Percentiles rank a stretch among this genome's conserved stretches.
Conservation (phyloP, 1,140 invertebrate species). For the Proctacanthus coquilletti region DNA sequence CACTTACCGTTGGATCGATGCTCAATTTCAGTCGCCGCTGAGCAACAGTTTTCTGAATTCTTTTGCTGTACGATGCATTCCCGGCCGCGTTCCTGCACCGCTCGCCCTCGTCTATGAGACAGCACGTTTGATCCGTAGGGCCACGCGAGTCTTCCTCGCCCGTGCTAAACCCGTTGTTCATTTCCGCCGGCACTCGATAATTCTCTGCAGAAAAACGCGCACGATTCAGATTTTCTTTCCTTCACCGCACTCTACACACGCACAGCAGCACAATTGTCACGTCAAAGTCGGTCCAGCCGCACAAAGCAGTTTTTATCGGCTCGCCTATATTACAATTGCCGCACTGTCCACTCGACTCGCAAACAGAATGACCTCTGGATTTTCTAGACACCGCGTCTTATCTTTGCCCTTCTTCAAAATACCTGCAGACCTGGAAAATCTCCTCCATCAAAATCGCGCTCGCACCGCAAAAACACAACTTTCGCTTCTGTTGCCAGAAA, state of each 20-base stretch:
- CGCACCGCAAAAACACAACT: too few relatives aligned
- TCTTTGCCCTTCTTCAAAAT: background rate
- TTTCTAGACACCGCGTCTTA: background rate
- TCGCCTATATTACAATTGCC: too few relatives aligned
- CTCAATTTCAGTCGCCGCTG: slow-evolving; percentile 79
- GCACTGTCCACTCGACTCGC: too few relatives aligned
- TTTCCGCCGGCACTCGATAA: slow-evolving; percentile 27
- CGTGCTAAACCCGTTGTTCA: slow-evolving; percentile 74
- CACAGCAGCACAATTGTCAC: too few relatives aligned
- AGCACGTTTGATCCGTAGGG: slow-evolving; percentile 77
- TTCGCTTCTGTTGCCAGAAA: too few relatives aligned
- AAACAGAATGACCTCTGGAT: too few relatives aligned
- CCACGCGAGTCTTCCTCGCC: slow-evolving; percentile 77
- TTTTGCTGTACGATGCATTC: slow-evolving; percentile 92
- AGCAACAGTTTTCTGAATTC: slow-evolving; percentile 91
- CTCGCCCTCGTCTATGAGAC: slow-evolving; percentile 77
- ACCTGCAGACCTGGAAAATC: too few relatives aligned
- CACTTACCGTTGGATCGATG: slow-evolving; percentile 65
- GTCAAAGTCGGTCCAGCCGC: too few relatives aligned
- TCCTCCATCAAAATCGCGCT: too few relatives aligned
- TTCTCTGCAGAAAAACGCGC: background rate
- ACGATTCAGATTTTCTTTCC: too few relatives aligned
- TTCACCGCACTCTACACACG: background rate
- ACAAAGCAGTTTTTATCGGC: too few relatives aligned
- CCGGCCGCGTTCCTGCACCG: slow-evolving; percentile 76